Conservation (phyloP, 2,113 vertebrate species). For the Eidolon helvum region DNA sequence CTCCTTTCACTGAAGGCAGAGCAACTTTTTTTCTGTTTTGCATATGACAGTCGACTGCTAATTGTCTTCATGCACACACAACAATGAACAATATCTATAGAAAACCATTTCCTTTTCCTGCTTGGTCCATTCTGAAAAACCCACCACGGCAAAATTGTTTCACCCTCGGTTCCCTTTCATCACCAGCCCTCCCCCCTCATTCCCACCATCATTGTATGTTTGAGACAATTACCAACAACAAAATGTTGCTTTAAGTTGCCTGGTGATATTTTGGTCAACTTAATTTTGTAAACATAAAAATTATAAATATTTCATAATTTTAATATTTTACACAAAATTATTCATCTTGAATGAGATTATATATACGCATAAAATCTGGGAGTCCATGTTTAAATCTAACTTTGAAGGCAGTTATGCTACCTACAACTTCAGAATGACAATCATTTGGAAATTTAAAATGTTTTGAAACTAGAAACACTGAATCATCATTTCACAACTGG, state of each 20-base stretch:
- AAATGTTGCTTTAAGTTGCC: neutral
- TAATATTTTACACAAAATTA: neutral
- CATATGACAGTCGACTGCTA: neutral
- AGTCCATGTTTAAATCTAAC: neutral
- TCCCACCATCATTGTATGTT: neutral
- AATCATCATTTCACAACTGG: neutral
- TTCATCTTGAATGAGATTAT: neutral
- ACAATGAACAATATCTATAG: neutral
- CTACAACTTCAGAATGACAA: neutral
- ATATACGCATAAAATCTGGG: neutral
- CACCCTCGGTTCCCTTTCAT: neutral
- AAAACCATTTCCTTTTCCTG: constrained; percentile 56
- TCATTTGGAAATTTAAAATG: neutral
- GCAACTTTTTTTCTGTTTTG: neutral
- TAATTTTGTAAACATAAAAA: neutral
- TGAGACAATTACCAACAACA: neutral
- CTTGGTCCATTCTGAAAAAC: constrained; percentile 39
- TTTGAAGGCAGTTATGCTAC: neutral
- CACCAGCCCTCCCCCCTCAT: neutral
- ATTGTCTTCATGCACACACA: neutral
- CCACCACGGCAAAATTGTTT: neutral
- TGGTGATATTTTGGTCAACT: neutral
- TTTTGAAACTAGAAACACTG: constrained; percentile 8
- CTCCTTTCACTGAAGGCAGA: neutral
- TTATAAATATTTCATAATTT: neutral